phyloP scores from a whole-genome alignment of 2,113 vertebrate genomes.

The Noturus placidus region DNA sequence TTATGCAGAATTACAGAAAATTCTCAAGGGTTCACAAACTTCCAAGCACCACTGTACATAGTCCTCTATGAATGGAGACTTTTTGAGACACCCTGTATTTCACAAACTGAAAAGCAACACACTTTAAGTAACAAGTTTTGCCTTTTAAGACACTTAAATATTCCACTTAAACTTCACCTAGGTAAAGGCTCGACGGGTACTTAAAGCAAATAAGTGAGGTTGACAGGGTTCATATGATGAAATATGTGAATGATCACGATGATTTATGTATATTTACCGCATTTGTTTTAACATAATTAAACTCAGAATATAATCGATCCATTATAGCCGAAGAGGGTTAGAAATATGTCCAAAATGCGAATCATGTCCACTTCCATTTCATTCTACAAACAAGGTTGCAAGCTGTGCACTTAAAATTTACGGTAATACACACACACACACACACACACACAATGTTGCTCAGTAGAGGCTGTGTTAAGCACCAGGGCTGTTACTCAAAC shows the following conservation, averaged over 20 bases:
- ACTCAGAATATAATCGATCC: neutral
- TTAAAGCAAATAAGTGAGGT: neutral
- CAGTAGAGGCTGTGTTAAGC: slow-evolving; percentile 3
- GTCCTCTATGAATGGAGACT: too few species aligned
- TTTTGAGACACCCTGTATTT: neutral
- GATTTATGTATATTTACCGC: neutral
- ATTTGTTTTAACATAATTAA: neutral
- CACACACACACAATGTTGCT: slow-evolving; percentile 8
- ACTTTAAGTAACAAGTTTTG: neutral
- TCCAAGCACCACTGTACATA: too few species aligned
- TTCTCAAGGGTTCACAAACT: too few species aligned
- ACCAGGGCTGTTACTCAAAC: neutral
- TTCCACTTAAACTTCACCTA: neutral
- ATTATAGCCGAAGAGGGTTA: neutral
- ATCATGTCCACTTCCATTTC: neutral
- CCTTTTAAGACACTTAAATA: neutral
- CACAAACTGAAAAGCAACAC: neutral
- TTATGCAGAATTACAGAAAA: too few species aligned
- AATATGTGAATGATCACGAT: neutral
- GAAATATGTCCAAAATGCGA: neutral
- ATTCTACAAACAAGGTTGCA: neutral
- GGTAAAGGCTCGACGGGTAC: neutral
- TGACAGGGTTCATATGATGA: neutral
- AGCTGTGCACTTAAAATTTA: neutral
- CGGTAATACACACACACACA: slow-evolving; percentile 12